Evolutionary conservation across 2,113 vertebrate genomes (phyloP), one percentile per base, ranked within the genome.

Genomic region (Buteo buteo): DNA sequence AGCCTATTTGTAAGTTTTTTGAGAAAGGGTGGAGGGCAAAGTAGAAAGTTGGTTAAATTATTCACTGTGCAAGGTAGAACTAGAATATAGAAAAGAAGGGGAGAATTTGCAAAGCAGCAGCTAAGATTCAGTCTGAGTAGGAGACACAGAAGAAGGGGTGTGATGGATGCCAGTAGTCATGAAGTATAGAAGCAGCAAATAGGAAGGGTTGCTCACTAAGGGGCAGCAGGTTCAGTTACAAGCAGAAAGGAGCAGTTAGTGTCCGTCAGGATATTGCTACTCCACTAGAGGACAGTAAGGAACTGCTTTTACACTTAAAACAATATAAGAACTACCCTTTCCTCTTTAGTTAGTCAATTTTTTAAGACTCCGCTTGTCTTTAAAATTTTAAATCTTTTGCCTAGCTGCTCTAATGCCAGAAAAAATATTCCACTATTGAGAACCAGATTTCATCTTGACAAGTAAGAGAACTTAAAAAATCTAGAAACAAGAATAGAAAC

Each of bases 251-350:
- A 59, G 20, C 12, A 1, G 25, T 47, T 66, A 2, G 5, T 57
- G 47, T 40, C 25, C 6, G 1, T 74, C 47, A 61, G 24, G 12
- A 5, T 58, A 21, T 24, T 67, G 8, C 21, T 79, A 3, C 32
- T 82, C 93, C 95, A 91, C 90, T 88, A 97, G 96, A 92, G 95
- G 97, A 67, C 95, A 88, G 93, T 55, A 96, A 74, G 71, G 85
- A 94, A 34, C 90, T 94, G 72, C 19, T 82, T 90, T 82, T 90
- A 38, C 11, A 4, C 14, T 29, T 50, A 24, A 47, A 73, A 58
- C 20, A 6, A 2, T 47, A 1, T 10, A 59, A 57, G 28, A 58
- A 10, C 29, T 67, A 38, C 57, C 22, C 10, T 55, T 70, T 73
- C 34, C 49, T 42, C 31, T 83, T 38, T 13, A 47, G 6, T 19